Evolutionary conservation across 2,797 vertebrate genomes (phyloP).

Genomic region (Bradypodion ventrale): DNA sequence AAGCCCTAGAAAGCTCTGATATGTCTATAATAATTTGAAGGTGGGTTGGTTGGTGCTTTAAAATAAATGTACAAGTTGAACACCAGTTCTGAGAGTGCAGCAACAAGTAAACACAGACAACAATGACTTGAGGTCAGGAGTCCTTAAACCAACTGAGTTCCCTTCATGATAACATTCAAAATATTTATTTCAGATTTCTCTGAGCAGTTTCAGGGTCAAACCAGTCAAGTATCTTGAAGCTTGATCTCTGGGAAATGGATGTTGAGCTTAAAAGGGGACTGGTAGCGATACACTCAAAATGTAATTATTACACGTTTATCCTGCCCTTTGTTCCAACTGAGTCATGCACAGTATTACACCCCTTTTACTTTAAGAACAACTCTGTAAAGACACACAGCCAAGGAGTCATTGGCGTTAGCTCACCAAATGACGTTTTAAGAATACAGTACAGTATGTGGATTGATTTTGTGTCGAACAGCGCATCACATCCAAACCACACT

Average conservation of each 20-base stretch:
- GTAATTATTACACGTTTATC: not conserved
- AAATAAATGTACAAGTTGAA: not conserved
- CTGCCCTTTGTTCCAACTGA: not conserved
- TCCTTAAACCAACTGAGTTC: constrained; percentile 3
- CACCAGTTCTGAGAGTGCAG: not conserved
- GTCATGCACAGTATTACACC: too few relatives aligned
- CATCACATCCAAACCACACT: not conserved
- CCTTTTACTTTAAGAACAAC: not conserved
- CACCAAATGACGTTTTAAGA: not conserved
- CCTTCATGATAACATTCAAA: not conserved
- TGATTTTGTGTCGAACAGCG: not conserved
- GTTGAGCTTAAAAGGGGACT: not conserved
- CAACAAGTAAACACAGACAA: not conserved
- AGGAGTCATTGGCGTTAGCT: not conserved
- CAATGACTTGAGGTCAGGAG: not conserved
- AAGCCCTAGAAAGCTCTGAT: not conserved
- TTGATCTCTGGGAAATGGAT: not conserved
- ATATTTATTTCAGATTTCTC: not conserved
- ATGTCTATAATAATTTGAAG: constrained; percentile 13
- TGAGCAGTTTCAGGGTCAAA: not conserved
- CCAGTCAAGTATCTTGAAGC: not conserved
- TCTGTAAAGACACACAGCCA: not conserved
- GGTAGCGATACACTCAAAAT: not conserved
- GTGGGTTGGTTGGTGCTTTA: not conserved
- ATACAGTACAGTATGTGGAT: too few relatives aligned